Percentiles rank a stretch among this genome's conserved stretches.
Conservation (phyloP, 2,113 vertebrate genomes). For the Phodopus roborovskii region DNA sequence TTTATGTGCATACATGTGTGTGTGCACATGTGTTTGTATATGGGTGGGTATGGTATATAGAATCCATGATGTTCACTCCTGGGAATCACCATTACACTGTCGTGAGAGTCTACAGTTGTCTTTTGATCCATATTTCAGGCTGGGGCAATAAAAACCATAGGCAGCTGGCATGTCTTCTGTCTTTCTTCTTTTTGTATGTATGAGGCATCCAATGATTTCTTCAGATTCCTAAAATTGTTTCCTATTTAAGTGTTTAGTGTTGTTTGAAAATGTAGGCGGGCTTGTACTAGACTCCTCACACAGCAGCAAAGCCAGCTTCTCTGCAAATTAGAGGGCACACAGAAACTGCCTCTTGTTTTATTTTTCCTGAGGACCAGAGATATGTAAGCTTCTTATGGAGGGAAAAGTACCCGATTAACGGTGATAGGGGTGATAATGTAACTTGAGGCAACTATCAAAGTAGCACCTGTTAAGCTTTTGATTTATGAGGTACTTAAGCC, state of each 20-base stretch:
- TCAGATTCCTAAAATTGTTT: not conserved
- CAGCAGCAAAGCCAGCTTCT: not conserved
- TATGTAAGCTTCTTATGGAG: not conserved
- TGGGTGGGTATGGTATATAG: not conserved
- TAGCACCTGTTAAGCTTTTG: not conserved
- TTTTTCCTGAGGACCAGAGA: not conserved
- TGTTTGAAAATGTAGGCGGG: not conserved
- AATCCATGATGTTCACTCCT: not conserved
- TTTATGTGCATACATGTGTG: not conserved
- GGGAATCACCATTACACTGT: not conserved
- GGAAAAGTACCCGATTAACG: not conserved
- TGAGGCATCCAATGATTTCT: not conserved
- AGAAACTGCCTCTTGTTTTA: not conserved
- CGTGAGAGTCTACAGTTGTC: not conserved
- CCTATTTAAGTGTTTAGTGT: not conserved
- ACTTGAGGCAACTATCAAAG: conserved; percentile 21
- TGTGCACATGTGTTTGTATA: not conserved
- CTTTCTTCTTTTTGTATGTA: not conserved
- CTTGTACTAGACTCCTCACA: not conserved
- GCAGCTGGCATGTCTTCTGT: not conserved
- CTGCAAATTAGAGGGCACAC: not conserved
- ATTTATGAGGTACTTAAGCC: not conserved
- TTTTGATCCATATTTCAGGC: not conserved
- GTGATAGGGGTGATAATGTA: not conserved
- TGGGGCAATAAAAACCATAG: not conserved